phyloP scores from a whole-genome alignment of 2,888 invertebrate genomes.

The Coleophora deauratella region DNA sequence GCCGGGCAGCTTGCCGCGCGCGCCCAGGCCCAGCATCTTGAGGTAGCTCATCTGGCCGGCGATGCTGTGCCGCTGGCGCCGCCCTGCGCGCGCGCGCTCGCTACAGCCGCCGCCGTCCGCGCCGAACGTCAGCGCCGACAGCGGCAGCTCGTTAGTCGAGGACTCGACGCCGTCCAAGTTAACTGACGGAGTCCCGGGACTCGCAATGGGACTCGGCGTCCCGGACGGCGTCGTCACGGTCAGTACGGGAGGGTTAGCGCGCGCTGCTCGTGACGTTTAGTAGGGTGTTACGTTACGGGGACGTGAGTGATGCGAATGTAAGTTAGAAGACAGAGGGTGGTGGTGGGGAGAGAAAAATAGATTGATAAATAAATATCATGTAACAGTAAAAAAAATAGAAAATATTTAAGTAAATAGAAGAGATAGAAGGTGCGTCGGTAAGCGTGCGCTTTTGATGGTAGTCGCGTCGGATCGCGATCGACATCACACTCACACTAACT shows the following conservation, averaged over 20 bases:
- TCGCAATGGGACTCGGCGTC: constrained; percentile 29
- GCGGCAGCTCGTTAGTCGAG: constrained; percentile 80
- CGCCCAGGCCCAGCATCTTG: constrained; percentile 88
- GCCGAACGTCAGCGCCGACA: constrained; percentile 74
- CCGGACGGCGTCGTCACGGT: constrained; percentile 30
- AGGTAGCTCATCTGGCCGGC: constrained; percentile 96
- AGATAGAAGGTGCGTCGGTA: constrained; percentile 28
- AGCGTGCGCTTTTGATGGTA: constrained; percentile 36
- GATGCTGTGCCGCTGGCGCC: constrained; percentile 96
- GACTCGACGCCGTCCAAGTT: constrained; percentile 69
- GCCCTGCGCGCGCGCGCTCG: constrained; percentile 51
- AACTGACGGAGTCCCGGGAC: constrained; percentile 50
- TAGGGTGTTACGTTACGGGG: constrained; percentile 32
- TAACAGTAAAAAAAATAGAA: constrained; percentile 26
- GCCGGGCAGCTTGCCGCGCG: constrained; percentile 71
- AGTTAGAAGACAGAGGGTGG: constrained; percentile 42
- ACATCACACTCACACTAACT: constrained; percentile 22
- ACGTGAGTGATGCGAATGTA: constrained; percentile 26
- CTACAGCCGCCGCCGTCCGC: constrained; percentile 20
- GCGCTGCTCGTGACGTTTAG: constrained; percentile 17
- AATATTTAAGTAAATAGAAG: constrained; percentile 21
- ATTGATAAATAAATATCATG: constrained; percentile 23
- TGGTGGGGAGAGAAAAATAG: constrained; percentile 45
- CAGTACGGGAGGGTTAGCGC: constrained; percentile 25
- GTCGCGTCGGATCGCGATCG: constrained; percentile 23